phyloP scores from a whole-genome alignment of 2,888 invertebrate genomes.

The Lissonota sp. region DNA sequence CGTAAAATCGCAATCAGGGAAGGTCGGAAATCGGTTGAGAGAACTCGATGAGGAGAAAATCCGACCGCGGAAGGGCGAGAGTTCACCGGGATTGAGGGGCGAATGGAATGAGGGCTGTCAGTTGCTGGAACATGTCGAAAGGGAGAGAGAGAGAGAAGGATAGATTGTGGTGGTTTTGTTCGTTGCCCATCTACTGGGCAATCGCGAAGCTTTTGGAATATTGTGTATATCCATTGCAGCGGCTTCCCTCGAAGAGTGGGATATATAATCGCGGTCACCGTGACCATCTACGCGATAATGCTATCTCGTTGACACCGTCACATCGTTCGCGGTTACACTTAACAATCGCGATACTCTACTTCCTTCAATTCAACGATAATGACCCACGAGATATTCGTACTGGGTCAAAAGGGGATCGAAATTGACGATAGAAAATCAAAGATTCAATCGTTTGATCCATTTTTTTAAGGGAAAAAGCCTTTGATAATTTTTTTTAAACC shows the following conservation, averaged over 20 bases:
- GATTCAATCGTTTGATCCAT: neutral
- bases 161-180: conserved; percentile 24
- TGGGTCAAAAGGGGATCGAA: neutral
- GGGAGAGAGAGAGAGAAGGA: conserved; percentile 10
- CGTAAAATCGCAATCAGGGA: conserved; percentile 72
- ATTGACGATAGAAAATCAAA: neutral
- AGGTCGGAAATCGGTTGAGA: conserved; percentile 58
- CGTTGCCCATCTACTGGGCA: conserved; percentile 11
- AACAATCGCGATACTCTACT: conserved; percentile 8
- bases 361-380: conserved; percentile 7
- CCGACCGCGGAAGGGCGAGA: conserved; percentile 18
- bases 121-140: conserved; percentile 50
- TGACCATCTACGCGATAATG: conserved; percentile 57
- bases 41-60: conserved; percentile 21
- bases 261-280: conserved; percentile 53
- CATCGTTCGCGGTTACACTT: conserved; percentile 44
- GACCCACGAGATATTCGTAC: neutral
- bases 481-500: neutral
- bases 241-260: conserved; percentile 32
- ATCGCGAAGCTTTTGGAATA: conserved; percentile 7
- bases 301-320: conserved; percentile 58
- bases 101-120: conserved; percentile 44
- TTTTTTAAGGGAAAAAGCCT: neutral
- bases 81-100: conserved; percentile 1
- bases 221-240: conserved; percentile 27